Evolutionary conservation across 2,113 vertebrate genomes (phyloP).

Genomic region (Leucosticte australis): DNA sequence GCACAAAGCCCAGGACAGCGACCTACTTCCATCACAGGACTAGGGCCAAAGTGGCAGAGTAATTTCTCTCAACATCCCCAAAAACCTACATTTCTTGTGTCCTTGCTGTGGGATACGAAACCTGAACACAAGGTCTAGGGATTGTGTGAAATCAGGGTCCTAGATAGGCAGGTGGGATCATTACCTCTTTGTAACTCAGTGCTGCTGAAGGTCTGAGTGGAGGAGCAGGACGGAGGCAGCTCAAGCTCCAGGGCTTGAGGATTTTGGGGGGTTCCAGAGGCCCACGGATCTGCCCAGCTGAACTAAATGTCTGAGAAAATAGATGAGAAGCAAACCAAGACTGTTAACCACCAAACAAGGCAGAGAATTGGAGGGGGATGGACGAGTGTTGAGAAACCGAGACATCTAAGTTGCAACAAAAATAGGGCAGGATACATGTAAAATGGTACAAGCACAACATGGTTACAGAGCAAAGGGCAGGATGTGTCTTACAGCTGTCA

Average conservation of each 20-base stretch:
- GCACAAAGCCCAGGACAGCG: background rate
- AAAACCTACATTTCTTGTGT: background rate
- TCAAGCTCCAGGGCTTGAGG: constrained; percentile 95
- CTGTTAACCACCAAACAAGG: background rate
- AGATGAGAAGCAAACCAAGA: constrained; percentile 68
- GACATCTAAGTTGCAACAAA: background rate
- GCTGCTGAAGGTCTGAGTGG: constrained; percentile 95
- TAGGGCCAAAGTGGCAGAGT: background rate
- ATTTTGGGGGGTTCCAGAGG: constrained; percentile 92
- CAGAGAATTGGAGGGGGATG: background rate
- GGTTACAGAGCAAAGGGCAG: background rate
- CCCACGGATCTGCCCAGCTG: constrained; percentile 77
- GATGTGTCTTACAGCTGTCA: background rate
- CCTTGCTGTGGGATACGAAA: background rate
- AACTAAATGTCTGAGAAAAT: constrained; percentile 79
- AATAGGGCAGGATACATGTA: background rate
- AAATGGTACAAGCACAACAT: background rate
- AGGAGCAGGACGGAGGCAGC: constrained; percentile 94
- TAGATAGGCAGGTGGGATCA: background rate
- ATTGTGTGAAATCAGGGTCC: background rate
- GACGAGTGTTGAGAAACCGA: background rate
- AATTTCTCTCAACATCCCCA: background rate
- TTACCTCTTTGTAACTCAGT: constrained; percentile 97
- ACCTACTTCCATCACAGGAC: background rate
- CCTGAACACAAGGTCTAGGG: background rate